These are phyloP conservation scores for Lacanobia oleracea DNA, from an alignment of 2,888 invertebrate species.

Conservation along the genomic window DNA sequence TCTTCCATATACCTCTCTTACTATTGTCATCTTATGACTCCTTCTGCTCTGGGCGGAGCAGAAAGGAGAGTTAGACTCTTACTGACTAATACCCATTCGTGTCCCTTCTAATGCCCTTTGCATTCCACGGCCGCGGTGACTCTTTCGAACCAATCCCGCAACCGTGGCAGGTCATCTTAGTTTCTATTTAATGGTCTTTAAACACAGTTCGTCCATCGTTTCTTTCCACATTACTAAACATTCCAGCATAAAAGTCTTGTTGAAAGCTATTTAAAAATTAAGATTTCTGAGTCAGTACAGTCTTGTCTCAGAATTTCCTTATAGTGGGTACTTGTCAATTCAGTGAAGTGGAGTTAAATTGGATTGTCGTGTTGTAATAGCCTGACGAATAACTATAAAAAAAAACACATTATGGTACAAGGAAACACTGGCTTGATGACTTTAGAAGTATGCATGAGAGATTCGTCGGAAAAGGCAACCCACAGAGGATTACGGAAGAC, in stretches of 20 bases:
- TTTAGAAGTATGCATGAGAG: background rate
- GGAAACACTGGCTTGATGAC: background rate
- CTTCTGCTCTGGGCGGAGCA: too few relatives aligned
- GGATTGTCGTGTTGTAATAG: slow-evolving; percentile 14
- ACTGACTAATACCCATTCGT: too few relatives aligned
- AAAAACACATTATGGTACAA: background rate
- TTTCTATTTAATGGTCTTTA: too few relatives aligned
- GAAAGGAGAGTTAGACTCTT: too few relatives aligned
- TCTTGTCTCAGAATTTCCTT: background rate
- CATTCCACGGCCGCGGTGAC: too few relatives aligned
- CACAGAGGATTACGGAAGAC: background rate
- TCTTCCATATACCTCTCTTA: too few relatives aligned
- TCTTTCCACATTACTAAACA: background rate
- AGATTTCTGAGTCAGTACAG: too few relatives aligned
- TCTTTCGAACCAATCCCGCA: too few relatives aligned
- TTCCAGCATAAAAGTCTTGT: background rate
- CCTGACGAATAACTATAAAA: slow-evolving; percentile 1
- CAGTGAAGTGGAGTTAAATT: slow-evolving; percentile 3
- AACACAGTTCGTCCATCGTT: background rate
- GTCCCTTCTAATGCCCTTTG: too few relatives aligned
- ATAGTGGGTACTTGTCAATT: slow-evolving; percentile 13
- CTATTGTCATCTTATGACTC: too few relatives aligned
- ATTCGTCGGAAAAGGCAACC: background rate
- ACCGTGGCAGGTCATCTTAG: too few relatives aligned
- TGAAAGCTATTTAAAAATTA: background rate